A percentile compares a stretch with the other conserved stretches of the same genome.
Evolutionary conservation across 2,797 vertebrate species (phyloP).

Genomic region (Xenops minutus): DNA sequence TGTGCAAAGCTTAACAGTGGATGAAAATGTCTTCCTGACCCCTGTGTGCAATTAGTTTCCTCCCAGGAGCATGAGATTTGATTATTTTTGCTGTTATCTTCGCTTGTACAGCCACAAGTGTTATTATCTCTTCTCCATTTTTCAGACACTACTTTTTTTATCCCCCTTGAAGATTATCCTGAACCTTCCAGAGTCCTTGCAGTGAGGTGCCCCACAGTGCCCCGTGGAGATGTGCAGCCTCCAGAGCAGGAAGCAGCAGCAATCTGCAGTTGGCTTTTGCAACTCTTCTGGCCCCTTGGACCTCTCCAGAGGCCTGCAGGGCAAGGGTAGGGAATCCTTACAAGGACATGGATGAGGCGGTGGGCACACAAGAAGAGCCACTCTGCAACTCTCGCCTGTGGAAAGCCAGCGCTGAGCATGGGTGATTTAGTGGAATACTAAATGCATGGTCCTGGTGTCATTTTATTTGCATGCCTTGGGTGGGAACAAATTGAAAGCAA

Average conservation of each 20-base stretch:
- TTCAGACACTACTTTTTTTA: conserved; percentile 2
- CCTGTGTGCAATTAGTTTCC: conserved; percentile 63
- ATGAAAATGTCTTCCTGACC: conserved; percentile 62
- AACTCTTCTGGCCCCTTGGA: accelerated
- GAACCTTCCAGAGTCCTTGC: conserved; percentile 49
- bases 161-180: conserved; percentile 28
- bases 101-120: conserved; percentile 65
- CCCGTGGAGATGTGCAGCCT: background rate
- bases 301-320: background rate
- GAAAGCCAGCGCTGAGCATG: accelerated
- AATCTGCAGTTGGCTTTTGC: background rate
- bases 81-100: conserved; percentile 64
- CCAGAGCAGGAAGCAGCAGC: background rate
- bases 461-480: background rate
- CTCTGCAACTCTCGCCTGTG: background rate
- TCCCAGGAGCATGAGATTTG: conserved; percentile 57
- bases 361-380: background rate
- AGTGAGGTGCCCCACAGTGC: background rate
- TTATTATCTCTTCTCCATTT: conserved; percentile 61
- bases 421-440: background rate
- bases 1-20: conserved; percentile 44
- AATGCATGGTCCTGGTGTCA: background rate
- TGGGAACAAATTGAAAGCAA: background rate
- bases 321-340: background rate
- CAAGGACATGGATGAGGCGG: background rate